Conservation (phyloP, 2,888 invertebrate genomes). For the Chironomus tentans region DNA sequence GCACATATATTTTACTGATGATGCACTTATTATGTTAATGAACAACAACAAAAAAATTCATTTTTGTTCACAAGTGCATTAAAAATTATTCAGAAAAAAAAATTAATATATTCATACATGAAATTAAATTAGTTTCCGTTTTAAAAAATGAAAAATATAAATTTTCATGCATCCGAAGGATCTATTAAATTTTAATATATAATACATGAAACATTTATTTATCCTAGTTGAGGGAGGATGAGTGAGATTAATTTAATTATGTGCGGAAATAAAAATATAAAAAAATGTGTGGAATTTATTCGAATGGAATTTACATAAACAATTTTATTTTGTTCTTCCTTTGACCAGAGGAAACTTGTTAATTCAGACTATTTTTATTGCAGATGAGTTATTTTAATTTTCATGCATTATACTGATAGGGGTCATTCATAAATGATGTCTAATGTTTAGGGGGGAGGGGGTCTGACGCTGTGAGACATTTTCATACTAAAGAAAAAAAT, state of each 20-base stretch:
- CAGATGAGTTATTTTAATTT: no score
- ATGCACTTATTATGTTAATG: constrained; percentile 7
- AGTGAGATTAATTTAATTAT: not conserved
- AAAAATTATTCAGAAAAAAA: not conserved
- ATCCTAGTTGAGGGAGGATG: not conserved
- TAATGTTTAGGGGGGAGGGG: no score
- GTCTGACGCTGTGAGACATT: no score
- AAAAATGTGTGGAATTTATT: not conserved
- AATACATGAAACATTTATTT: not conserved
- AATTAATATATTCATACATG: constrained; percentile 1
- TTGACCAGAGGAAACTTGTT: no score
- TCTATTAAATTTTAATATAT: not conserved
- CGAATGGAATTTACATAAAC: not conserved
- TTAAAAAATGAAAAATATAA: not conserved
- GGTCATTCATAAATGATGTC: no score
- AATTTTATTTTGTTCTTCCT: not conserved
- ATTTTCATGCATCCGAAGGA: not conserved
- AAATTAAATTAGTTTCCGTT: constrained; percentile 10
- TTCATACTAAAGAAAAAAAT: no score
- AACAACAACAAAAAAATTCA: not conserved
- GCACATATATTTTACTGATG: not conserved
- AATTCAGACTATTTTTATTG: no score
- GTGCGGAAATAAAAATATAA: not conserved
- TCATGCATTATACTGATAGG: no score
- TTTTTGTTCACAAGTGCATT: not conserved